A percentile compares a stretch with the other conserved stretches of the same genome.
phyloP scores from a whole-genome alignment of 2,888 invertebrate genomes.

The Pseudoips prasinana region DNA sequence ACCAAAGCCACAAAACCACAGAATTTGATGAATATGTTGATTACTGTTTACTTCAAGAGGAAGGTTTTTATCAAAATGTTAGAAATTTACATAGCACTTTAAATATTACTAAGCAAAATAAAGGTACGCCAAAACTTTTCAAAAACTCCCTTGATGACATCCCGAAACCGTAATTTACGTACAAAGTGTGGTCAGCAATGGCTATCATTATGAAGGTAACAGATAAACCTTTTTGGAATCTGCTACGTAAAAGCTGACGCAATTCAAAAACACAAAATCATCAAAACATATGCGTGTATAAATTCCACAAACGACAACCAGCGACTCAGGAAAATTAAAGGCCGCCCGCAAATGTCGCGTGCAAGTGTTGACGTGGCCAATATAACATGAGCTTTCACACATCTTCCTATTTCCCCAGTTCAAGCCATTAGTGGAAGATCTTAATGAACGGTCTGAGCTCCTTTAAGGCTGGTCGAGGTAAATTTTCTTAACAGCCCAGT shows the following conservation, averaged over 20 bases:
- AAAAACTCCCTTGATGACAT: conserved; percentile 5
- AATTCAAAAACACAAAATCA: conserved; percentile 31
- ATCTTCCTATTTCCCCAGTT: conserved; percentile 11
- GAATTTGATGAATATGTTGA: no score
- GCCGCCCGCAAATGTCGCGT: conserved; percentile 42
- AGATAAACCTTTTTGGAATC: conserved; percentile 26
- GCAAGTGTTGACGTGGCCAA: conserved; percentile 41
- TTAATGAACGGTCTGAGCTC: conserved; percentile 40
- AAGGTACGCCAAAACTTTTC: conserved; percentile 4
- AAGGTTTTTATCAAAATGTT: no score
- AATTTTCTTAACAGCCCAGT: conserved; percentile 49
- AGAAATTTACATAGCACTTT: no score
- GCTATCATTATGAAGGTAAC: conserved; percentile 8
- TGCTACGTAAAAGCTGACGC: conserved; percentile 23
- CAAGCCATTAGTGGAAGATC: conserved; percentile 7
- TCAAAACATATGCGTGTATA: conserved; percentile 34
- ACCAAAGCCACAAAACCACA: no score
- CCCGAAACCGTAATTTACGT: conserved; percentile 21
- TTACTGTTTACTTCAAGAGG: no score
- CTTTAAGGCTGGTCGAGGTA: conserved; percentile 29
- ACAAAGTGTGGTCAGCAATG: conserved; percentile 11
- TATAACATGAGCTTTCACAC: conserved; percentile 29
- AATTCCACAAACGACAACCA: conserved; percentile 40
- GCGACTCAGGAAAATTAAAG: conserved; percentile 44
- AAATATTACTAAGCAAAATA: neutral